Percentiles rank a stretch among this genome's conserved stretches.
Evolutionary conservation across 1,140 invertebrate genomes (phyloP).

Genomic region (Venustaconcha ellipsiformis): DNA sequence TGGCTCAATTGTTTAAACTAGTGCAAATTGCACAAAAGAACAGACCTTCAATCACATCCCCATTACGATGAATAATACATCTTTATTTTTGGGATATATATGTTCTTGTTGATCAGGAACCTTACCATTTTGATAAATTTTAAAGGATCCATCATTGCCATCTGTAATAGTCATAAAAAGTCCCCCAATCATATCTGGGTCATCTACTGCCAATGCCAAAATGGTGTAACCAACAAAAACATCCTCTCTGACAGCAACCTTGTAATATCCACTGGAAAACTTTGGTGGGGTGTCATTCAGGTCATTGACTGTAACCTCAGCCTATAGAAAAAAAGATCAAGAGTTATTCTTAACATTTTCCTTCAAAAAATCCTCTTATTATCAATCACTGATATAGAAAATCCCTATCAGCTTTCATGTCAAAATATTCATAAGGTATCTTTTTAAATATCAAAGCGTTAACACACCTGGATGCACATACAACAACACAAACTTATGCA

Average conservation of each 20-base stretch:
- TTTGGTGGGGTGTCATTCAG: conserved; percentile 64
- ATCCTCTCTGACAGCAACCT: conserved; percentile 41
- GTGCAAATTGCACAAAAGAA: not conserved
- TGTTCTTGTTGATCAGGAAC: not conserved
- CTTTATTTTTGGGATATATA: not conserved
- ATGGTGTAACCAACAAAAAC: conserved; percentile 27
- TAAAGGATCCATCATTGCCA: conserved; percentile 40
- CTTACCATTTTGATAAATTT: conserved; percentile 45
- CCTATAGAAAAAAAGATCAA: conserved; percentile 71
- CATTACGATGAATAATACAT: not conserved
- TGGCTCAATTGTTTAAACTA: not conserved
- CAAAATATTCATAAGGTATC: too few relatives aligned
- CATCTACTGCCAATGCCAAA: conserved; percentile 32
- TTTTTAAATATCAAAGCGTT: too few relatives aligned
- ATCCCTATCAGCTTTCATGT: too few relatives aligned
- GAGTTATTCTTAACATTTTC: not conserved
- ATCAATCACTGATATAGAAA: too few relatives aligned
- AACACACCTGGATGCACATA: too few relatives aligned
- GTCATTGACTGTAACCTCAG: conserved; percentile 52
- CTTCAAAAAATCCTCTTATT: too few relatives aligned
- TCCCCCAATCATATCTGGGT: conserved; percentile 46
- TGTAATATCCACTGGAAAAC: conserved; percentile 55
- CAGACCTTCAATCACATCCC: not conserved
- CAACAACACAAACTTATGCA: too few relatives aligned
- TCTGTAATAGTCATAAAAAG: conserved; percentile 35